Base-by-base conservation (phyloP, 2,113 vertebrate genomes). In the Chaetura pelagica region DNA sequence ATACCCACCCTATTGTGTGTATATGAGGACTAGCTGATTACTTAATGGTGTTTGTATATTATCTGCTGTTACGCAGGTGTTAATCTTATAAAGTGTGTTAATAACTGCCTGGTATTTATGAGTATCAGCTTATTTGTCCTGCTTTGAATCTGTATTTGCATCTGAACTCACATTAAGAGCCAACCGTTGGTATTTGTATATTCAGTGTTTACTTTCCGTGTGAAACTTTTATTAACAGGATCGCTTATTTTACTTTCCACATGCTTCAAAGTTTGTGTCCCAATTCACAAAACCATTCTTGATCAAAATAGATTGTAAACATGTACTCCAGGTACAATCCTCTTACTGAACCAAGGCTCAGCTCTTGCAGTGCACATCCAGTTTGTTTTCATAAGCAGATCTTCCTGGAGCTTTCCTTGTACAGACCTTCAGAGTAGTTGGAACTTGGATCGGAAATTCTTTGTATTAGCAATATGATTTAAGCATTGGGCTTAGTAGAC, bases 31-130 rank as follows among this genome's bases (percentile, higher is more conserved):
- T 61, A 51, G 52, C 68, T 54, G 73, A 90, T 97, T 96, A 91
- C 94, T 87, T 64, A 68, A 92, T 68, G 73, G 38, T 92, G 62
- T 93, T 91, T 81, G 38, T 72, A 42, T 85, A 19, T 78, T 93
- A 78, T 91, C 88, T 92, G 66, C 72, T 84, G 59, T 83, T 89
- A 54, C 21, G 44, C 15, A 77, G 86, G 84, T 93, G 86, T 81
- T 96, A 89, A 89, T 96, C 72, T 74, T 82, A 91, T 68, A 90
- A 94, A 96, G 92, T 12, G 74, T 95, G 83, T 69, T 97, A 96
- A 95, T 97, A 52, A 63, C 78, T 72, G 67, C 86, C 62, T 63
- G 84, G 75, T 83, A 81, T 94, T 95, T 96, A 90, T 83, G 87
- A 81, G 90, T 93, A 97, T 92, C 74, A 20, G 63, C 22, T 87